Conservation (phyloP, 2,888 invertebrate genomes). For the Dysmachus trigonus region DNA sequence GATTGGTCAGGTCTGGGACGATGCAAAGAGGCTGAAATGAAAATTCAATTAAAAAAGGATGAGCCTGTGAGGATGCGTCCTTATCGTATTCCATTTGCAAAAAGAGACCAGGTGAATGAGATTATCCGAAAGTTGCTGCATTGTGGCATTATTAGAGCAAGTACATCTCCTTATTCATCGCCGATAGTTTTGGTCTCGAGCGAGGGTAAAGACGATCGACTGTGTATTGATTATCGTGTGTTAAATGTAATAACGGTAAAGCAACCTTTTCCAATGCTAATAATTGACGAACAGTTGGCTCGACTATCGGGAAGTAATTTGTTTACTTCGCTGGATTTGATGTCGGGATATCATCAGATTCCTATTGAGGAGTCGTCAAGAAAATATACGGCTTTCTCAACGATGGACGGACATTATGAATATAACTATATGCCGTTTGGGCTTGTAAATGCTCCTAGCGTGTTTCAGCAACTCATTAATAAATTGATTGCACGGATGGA, state of each 20-base stretch:
- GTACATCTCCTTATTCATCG: not conserved
- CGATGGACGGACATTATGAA: not conserved
- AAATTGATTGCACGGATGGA: not conserved
- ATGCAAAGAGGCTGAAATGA: too few relatives aligned
- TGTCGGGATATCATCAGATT: not conserved
- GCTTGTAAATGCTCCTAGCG: not conserved
- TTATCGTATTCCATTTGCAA: too few relatives aligned
- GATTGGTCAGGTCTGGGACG: too few relatives aligned
- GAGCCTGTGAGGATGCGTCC: too few relatives aligned
- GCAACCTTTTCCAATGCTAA: too few relatives aligned
- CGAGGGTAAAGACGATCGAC: not conserved
- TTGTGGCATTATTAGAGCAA: not conserved
- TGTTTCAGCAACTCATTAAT: not conserved
- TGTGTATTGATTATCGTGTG: too few relatives aligned
- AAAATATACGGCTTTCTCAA: not conserved
- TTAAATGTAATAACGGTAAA: too few relatives aligned
- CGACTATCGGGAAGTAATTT: not conserved
- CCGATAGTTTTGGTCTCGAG: not conserved
- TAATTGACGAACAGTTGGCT: not conserved
- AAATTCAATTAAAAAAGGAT: too few relatives aligned
- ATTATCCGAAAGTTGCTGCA: too few relatives aligned
- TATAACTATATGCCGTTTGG: constrained; percentile 37
- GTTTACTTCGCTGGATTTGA: not conserved
- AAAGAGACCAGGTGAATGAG: too few relatives aligned
- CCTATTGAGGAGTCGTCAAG: not conserved